Percentiles rank a stretch among this genome's conserved stretches.
Conservation (phyloP, 2,113 vertebrate species). For the Myrmecophaga tridactyla region DNA sequence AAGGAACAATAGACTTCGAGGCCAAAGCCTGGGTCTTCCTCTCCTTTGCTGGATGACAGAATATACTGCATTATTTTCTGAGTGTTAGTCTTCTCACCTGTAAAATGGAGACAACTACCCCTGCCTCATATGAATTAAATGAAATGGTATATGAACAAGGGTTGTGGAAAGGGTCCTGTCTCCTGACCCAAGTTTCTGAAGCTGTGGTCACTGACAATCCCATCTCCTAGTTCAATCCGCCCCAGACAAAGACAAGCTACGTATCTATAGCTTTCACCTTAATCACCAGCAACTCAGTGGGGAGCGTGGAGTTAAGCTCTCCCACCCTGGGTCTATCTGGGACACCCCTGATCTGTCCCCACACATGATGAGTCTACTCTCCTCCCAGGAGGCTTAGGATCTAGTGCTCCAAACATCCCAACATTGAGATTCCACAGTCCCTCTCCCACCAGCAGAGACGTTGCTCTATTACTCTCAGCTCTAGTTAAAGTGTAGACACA, state of each 20-base stretch:
- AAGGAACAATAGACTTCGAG: background rate
- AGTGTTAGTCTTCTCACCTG: background rate
- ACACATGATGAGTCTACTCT: fast-evolving
- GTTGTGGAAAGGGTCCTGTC: background rate
- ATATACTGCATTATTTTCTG: background rate
- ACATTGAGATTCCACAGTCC: too few relatives aligned
- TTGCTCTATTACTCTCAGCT: background rate
- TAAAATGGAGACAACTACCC: background rate
- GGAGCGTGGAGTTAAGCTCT: background rate
- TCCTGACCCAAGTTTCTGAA: background rate
- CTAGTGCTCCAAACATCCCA: background rate
- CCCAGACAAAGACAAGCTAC: background rate
- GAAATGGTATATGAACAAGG: background rate
- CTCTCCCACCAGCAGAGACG: background rate
- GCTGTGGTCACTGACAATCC: background rate
- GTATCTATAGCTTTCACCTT: fast-evolving
- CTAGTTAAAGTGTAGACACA: background rate
- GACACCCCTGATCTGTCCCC: background rate
- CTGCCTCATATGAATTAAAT: background rate
- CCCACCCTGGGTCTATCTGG: background rate
- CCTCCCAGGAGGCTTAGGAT: too few relatives aligned
- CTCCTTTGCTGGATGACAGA: background rate
- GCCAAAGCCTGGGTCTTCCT: background rate
- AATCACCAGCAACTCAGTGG: background rate
- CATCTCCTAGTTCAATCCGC: background rate